Evolutionary conservation across 2,797 vertebrate species (phyloP).

Genomic region (Melanotaenia boesemani): DNA sequence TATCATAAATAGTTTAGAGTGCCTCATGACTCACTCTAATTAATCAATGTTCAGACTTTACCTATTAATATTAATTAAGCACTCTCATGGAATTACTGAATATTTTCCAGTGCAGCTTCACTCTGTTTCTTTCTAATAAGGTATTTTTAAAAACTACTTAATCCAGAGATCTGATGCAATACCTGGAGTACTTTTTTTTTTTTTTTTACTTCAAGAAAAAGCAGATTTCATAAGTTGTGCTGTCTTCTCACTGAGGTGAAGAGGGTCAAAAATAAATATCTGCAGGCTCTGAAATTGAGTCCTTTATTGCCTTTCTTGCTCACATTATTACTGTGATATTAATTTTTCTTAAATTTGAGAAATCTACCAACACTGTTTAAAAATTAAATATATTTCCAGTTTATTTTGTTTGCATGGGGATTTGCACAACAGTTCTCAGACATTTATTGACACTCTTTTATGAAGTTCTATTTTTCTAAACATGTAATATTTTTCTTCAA

Average conservation of each 20-base stretch:
- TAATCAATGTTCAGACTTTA: slow-evolving; percentile 52
- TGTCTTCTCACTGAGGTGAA: slow-evolving; percentile 35
- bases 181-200: slow-evolving; percentile 5
- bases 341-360: slow-evolving; percentile 8
- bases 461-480: not conserved
- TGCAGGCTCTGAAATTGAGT: slow-evolving; percentile 26
- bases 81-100: slow-evolving; percentile 3
- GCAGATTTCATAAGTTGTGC: slow-evolving; percentile 34
- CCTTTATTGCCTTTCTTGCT: slow-evolving; percentile 27
- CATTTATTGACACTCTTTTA: not conserved
- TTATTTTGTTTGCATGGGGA: not conserved
- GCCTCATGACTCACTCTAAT: slow-evolving; percentile 49
- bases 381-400: not conserved
- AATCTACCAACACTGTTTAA: not conserved
- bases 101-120: not conserved
- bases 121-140: not conserved
- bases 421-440: not conserved
- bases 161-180: not conserved
- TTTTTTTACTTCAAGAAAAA: slow-evolving; percentile 12
- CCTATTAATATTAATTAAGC: slow-evolving; percentile 50
- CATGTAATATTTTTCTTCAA: not conserved
- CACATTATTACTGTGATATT: slow-evolving; percentile 32
- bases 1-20: slow-evolving; percentile 70
- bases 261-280: slow-evolving; percentile 36
- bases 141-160: not conserved